Base-by-base conservation (phyloP, 2,797 vertebrate genomes). In the Anas flavirostris region DNA sequence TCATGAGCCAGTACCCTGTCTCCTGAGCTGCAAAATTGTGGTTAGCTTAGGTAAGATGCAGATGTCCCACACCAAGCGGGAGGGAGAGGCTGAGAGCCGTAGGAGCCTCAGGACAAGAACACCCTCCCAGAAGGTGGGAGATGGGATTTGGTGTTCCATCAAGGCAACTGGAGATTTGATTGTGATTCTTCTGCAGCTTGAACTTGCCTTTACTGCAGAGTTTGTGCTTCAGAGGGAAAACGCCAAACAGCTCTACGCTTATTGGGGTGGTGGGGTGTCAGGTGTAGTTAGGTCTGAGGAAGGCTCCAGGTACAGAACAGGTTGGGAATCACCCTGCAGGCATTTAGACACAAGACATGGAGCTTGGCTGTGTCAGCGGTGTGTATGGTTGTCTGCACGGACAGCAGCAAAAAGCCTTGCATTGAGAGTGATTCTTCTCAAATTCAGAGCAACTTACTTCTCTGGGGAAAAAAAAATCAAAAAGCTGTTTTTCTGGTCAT, bases 91-190 rank as follows among this genome's bases (percentile, higher is more conserved):
- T 31, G 68, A 86, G 22, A 63, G 25, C 21, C 82, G 23, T 41
- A 2, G 28, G 55, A 87, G n/a, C 7, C n/a, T 28, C 33, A 52
- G 74, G 1, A 1, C 29, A 70, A 46, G 43, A 62, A 31, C 33
- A 63, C 4, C 26, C 33, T 73, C 21, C 19, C 64, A 35, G 48
- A 85, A 88, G 18, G 11, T 41, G 48, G 39, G 56, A 63, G 33
- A 39, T 10, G 58, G 73, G 33, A 18, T 82, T 87, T 62, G 67
- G 26, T 2, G 0, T 62, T 62, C 41, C 43, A 33, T 69, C 17
- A 1, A 8, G 63, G 19, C 55, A 82, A 11, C 16, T 7, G 0
- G 4, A 15, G 6, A 2, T 6, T 46, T 52, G 26, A 73, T 31
- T 77, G 59, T 69, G 22, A 29, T 67, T 89, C 43, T 93, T 74